A percentile compares a stretch with the other conserved stretches of the same genome.
Evolutionary conservation across 2,797 vertebrate genomes (phyloP).

Genomic region (Oryzias dopingdopingensis): DNA sequence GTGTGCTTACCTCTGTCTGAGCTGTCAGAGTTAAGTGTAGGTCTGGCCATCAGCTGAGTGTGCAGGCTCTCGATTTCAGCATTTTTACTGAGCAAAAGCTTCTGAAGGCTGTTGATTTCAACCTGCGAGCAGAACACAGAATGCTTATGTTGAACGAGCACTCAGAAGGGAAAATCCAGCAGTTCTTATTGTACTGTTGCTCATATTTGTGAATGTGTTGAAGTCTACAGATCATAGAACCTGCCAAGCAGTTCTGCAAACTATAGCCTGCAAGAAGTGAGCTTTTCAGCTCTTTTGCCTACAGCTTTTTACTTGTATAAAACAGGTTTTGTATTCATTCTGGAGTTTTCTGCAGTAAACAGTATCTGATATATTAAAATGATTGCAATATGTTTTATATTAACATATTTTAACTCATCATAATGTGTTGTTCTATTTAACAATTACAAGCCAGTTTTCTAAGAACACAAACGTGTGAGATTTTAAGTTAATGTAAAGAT

Average conservation of each 20-base stretch:
- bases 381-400: too few relatives aligned
- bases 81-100: slow-evolving; percentile 88
- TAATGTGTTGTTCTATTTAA: too few relatives aligned
- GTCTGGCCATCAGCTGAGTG: slow-evolving; percentile 84
- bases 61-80: slow-evolving; percentile 91
- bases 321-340: too few relatives aligned
- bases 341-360: too few relatives aligned
- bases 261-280: too few relatives aligned
- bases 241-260: neutral
- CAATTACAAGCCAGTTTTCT: too few relatives aligned
- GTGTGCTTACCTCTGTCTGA: slow-evolving; percentile 84
- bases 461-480: too few relatives aligned
- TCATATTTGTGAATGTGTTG: slow-evolving; percentile 10
- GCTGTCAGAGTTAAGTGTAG: slow-evolving; percentile 77
- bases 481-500: too few relatives aligned
- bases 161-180: slow-evolving; percentile 6
- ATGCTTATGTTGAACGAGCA: neutral
- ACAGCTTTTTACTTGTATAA: too few relatives aligned
- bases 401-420: too few relatives aligned
- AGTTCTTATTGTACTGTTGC: slow-evolving; percentile 2
- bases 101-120: slow-evolving; percentile 92
- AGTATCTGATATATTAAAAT: too few relatives aligned
- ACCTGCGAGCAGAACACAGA: slow-evolving; percentile 74
- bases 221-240: slow-evolving; percentile 3
- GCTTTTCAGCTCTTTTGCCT: too few relatives aligned